Base-by-base conservation (phyloP, 2,888 invertebrate genomes). In the Chydorus sphaericus region DNA sequence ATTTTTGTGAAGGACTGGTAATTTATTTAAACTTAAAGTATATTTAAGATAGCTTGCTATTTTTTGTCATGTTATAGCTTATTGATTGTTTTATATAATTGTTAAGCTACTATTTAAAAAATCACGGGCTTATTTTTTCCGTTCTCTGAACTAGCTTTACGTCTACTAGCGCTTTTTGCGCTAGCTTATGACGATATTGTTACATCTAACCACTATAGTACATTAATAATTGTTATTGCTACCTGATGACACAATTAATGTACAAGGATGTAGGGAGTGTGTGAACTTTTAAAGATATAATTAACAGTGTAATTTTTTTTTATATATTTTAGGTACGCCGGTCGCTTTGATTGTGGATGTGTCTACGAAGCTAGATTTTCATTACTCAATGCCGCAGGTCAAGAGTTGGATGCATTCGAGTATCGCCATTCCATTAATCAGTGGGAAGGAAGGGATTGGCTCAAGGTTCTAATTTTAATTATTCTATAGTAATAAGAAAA, bases 1-100 rank as follows among this genome's bases (percentile, higher is more conserved):
- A 75, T 80, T 59, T 64, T 68, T 61, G 70, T 75, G 54, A 71
- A 73, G 54, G 76, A 76, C 60, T 67, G 66, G 66, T 66, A 59
- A 49, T 59, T 60, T 16, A 29, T 4, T 23, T 20, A 23, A 56
- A n/a, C 8, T 28, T 57, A n/a, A 39, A 11, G 56, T 28, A 6
- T 30, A 57, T n/a, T 7, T 23, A 51, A 44, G 16, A n/a, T 31
- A 33, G 31, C 36, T 54, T 18, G 23, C 30, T 56, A 49, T 6
- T 16, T 50, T 33, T 56, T 38, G 18, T 11, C 26, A 26, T 8
- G 28, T n/a, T 50, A 30, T 16, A 54, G 18, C n/a, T n/a, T n/a
- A n/a, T n/a, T n/a, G n/a, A n/a, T n/a, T n/a, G n/a, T n/a, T n/a
- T n/a, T n/a, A n/a, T n/a, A n/a, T n/a, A n/a, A n/a, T n/a, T n/a